These are phyloP conservation scores for Microctenopoma lineatum DNA, from an alignment of 2,797 vertebrate genomes.

Conservation along the genomic window DNA sequence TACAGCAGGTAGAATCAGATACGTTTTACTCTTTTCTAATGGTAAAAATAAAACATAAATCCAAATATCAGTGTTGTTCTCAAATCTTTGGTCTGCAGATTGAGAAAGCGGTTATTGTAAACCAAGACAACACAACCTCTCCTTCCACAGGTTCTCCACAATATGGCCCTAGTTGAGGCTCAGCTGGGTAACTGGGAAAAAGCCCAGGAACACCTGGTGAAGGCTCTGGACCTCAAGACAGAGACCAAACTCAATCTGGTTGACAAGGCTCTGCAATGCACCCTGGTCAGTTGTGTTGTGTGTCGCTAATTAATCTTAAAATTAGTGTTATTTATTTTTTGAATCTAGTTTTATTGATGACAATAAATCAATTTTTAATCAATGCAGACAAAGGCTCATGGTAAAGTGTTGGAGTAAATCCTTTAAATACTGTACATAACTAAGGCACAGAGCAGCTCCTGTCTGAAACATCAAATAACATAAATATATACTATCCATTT, in stretches of 20 bases:
- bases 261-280: constrained; percentile 89
- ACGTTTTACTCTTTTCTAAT: too few species aligned
- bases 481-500: constrained; percentile 17
- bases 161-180: constrained; percentile 87
- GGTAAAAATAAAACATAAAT: too few species aligned
- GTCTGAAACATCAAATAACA: constrained; percentile 1
- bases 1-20: neutral
- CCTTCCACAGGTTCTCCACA: constrained; percentile 88
- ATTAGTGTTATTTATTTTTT: too few species aligned
- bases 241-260: constrained; percentile 85
- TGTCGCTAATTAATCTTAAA: too few species aligned
- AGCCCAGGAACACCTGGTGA: constrained; percentile 87
- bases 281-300: constrained; percentile 83
- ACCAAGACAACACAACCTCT: constrained; percentile 1
- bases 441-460: too few species aligned
- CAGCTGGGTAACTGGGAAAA: constrained; percentile 89
- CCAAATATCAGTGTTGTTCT: neutral
- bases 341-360: neutral
- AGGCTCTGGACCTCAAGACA: constrained; percentile 86
- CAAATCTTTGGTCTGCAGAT: too few species aligned
- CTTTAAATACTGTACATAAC: too few species aligned
- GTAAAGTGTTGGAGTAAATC: too few species aligned
- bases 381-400: too few species aligned
- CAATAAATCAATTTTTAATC: neutral
- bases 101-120: too few species aligned